Base-by-base conservation (phyloP, 2,113 vertebrate genomes). In the Seriola aureovittata region DNA sequence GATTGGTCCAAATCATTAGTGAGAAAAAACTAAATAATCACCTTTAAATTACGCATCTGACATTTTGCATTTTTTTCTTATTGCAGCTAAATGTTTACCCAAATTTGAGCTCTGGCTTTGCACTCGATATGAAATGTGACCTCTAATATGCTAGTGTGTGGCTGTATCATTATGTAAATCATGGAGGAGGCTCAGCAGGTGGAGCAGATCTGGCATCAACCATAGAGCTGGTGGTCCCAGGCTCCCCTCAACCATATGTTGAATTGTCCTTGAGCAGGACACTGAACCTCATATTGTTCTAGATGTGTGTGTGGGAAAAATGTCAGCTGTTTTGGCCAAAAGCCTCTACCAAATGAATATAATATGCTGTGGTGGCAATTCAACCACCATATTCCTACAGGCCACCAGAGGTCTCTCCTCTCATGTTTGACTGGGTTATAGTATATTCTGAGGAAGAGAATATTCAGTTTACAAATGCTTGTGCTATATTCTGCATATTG, bases 321-420 rank as follows among this genome's bases (percentile, higher is more conserved):
- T 32, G 65, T 62, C 1, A 4, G 29, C 19, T 23, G 19, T 17
- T 57, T 50, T 65, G 7, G 19, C 65, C 3, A 36, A 36, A 36
- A 6, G 34, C 34, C 34, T 36, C 34, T 36, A 6, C 34, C 34
- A 68, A 67, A 36, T 36, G 1, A 29, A 40, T 50, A 2, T 10
- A n/a, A 21, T 25, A 8, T 46, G 8, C 5, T 34, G 3, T 23
- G 10, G 3, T 23, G 10, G 12, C 4, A 34, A 19, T 17, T 72
- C 16, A 62, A 62, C 13, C n/a, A 21, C 1, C 19, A 29, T 67
- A 50, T 50, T 58, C 14, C 14, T 23, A 10, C 0, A 55, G 17
- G n/a, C 88, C 86, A 89, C 78, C 71, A 92, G 91, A 84, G 81
- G 91, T 90, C 91, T 68, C 85, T 65, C 42, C 8, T 81, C 62